phyloP scores from a whole-genome alignment of 2,888 invertebrate species.

The Anthophora plumipes region DNA sequence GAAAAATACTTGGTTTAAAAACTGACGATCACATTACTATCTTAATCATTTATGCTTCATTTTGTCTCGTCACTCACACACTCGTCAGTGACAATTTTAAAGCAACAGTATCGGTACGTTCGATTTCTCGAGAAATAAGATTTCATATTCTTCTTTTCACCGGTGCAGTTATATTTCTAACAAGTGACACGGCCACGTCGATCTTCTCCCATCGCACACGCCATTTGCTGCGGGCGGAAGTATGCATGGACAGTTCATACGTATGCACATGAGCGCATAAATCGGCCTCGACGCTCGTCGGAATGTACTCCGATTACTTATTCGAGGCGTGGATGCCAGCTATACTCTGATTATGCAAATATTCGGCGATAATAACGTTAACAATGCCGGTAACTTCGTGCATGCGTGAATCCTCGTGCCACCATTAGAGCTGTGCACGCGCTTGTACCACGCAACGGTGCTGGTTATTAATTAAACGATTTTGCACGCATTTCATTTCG shows the following conservation, averaged over 20 bases:
- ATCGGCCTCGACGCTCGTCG: constrained; percentile 66
- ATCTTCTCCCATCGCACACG: constrained; percentile 13
- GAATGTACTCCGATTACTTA: constrained; percentile 60
- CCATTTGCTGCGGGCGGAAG: constrained; percentile 46
- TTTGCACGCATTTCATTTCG: neutral
- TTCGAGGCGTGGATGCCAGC: constrained; percentile 57
- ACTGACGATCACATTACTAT: too few species aligned
- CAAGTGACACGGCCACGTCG: constrained; percentile 1
- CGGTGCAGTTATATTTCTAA: constrained; percentile 3
- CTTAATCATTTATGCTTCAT: too few species aligned
- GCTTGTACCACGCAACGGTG: neutral
- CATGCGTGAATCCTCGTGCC: constrained; percentile 25
- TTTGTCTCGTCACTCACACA: too few species aligned
- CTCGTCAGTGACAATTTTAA: too few species aligned
- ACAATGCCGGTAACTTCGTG: constrained; percentile 31
- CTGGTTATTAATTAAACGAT: neutral
- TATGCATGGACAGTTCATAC: constrained; percentile 59
- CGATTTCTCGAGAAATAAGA: too few species aligned
- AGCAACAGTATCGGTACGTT: too few species aligned
- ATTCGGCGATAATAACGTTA: constrained; percentile 55
- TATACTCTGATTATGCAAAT: constrained; percentile 66
- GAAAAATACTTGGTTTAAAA: too few species aligned
- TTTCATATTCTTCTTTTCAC: neutral
- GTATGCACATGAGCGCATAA: constrained; percentile 66
- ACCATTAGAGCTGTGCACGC: neutral